These are phyloP conservation scores for Synanthedon tipuliformis DNA, from an alignment of 2,888 invertebrate species.

Conservation along the genomic window DNA sequence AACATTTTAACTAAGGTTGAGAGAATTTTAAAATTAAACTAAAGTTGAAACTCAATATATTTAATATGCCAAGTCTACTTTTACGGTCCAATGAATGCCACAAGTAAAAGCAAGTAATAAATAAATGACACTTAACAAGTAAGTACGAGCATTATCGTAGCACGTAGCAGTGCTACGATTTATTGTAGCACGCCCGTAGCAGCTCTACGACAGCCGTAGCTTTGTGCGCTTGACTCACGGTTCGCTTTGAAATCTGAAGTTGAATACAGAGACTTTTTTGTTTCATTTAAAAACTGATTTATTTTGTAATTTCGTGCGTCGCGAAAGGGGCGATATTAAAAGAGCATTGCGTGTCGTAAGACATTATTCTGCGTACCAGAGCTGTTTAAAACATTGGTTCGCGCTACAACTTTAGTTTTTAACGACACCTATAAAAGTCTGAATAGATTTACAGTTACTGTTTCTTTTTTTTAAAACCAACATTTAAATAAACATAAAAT, in stretches of 20 bases:
- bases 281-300: constrained; percentile 17
- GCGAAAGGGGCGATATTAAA: background rate
- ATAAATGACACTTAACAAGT: background rate
- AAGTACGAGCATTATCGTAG: constrained; percentile 5
- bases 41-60: too few species aligned
- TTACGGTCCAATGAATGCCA: background rate
- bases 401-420: background rate
- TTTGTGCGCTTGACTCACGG: constrained; percentile 24
- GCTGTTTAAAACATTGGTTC: constrained; percentile 14
- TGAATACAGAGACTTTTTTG: constrained; percentile 8
- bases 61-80: background rate
- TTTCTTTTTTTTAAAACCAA: too few species aligned
- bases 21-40: too few species aligned
- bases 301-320: constrained; percentile 12
- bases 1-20: too few species aligned
- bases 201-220: constrained; percentile 20
- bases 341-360: constrained; percentile 27
- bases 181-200: constrained; percentile 26
- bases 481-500: too few species aligned
- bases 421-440: background rate
- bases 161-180: constrained; percentile 20
- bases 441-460: too few species aligned
- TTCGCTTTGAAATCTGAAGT: constrained; percentile 12
- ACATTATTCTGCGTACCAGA: constrained; percentile 28
- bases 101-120: background rate